Percentiles rank a stretch among this genome's conserved stretches.
Conservation (phyloP, 2,113 vertebrate species). For the Oreocharis arfaki region DNA sequence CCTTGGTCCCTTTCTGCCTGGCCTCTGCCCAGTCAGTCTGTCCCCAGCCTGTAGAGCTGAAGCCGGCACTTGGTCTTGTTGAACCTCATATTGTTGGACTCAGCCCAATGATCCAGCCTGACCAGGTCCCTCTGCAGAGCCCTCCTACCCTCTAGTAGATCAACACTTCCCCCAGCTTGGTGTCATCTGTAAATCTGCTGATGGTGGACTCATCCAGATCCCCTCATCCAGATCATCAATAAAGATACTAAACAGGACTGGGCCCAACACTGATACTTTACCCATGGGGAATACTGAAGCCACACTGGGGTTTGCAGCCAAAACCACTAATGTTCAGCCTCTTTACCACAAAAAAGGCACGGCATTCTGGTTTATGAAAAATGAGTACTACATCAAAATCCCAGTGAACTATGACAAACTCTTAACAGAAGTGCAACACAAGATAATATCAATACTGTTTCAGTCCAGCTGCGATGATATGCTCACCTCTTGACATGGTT, state of each 20-base stretch:
- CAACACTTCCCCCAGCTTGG: not conserved
- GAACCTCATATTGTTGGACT: not conserved
- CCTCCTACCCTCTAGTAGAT: not conserved
- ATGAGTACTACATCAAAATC: not conserved
- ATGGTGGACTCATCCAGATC: not conserved
- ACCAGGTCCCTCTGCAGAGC: not conserved
- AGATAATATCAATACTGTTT: not conserved
- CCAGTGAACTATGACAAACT: not conserved
- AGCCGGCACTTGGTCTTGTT: rapidly evolving
- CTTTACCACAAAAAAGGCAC: not conserved
- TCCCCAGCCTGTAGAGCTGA: not conserved
- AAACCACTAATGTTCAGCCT: not conserved
- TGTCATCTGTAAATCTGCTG: not conserved
- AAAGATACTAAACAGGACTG: not conserved
- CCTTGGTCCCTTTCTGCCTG: no score
- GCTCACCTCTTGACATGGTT: not conserved
- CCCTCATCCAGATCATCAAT: not conserved
- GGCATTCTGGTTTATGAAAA: not conserved
- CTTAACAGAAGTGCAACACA: not conserved
- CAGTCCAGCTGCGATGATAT: not conserved
- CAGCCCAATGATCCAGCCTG: not conserved
- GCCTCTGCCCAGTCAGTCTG: rapidly evolving
- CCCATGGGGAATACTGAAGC: not conserved
- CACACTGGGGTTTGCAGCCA: not conserved
- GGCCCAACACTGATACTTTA: not conserved